phyloP scores from a whole-genome alignment of 2,888 invertebrate species.

The Caenorhabditis plicata region DNA sequence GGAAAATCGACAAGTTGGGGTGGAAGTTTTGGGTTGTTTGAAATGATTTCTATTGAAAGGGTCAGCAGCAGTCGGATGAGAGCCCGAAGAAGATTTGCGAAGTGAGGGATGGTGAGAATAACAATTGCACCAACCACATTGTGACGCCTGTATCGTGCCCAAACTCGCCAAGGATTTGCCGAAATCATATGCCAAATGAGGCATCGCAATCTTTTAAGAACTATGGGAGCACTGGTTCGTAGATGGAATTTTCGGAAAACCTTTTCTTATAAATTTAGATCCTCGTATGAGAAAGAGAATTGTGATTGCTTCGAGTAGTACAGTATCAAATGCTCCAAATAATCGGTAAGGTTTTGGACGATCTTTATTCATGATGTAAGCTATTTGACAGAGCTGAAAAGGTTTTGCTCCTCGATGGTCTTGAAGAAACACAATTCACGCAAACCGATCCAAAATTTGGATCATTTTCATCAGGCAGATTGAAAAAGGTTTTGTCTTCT shows the following conservation, averaged over 20 bases:
- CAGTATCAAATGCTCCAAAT: conserved; percentile 24
- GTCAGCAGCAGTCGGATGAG: conserved; percentile 16
- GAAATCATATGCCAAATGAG: conserved; percentile 45
- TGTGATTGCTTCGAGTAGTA: conserved; percentile 19
- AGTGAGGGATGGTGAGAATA: no score
- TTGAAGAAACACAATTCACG: conserved; percentile 33
- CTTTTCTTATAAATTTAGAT: conserved; percentile 10
- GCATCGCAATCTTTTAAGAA: conserved; percentile 38
- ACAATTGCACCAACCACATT: conserved; percentile 25
- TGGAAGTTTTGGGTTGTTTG: not conserved
- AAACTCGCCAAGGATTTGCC: conserved; percentile 43
- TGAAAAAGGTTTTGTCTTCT: conserved; percentile 12
- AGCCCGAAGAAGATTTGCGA: no score
- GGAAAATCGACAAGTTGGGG: conserved; percentile 21
- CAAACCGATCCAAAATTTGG: conserved; percentile 35
- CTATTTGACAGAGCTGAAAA: conserved; percentile 35
- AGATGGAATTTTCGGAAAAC: not conserved
- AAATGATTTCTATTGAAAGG: not conserved
- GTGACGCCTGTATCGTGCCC: conserved; percentile 30
- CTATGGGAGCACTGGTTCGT: conserved; percentile 41
- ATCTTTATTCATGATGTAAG: no score
- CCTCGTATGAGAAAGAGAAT: conserved; percentile 42
- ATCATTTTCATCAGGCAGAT: conserved; percentile 18
- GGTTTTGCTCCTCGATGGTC: conserved; percentile 42
- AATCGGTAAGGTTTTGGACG: no score